phyloP scores from a whole-genome alignment of 2,888 invertebrate species.

The Chalcosyrphus nemorum region DNA sequence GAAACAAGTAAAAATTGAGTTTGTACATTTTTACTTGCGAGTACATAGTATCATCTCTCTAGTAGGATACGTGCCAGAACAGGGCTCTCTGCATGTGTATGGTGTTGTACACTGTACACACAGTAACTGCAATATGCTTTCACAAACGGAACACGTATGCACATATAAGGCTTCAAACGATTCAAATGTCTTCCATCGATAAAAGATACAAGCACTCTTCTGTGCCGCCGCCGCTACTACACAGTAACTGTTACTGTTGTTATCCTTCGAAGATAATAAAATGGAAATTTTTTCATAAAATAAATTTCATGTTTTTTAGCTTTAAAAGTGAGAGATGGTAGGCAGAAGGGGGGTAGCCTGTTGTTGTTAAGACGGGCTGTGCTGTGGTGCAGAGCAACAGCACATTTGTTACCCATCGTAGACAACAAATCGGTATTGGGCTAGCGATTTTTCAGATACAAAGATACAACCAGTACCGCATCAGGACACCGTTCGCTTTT shows the following conservation, averaged over 20 bases:
- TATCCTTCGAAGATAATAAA: conserved; percentile 71
- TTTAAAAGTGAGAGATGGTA: conserved; percentile 14
- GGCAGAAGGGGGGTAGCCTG: neutral
- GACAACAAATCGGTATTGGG: conserved; percentile 68
- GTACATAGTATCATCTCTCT: conserved; percentile 8
- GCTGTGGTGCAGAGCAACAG: conserved; percentile 56
- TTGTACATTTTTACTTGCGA: conserved; percentile 25
- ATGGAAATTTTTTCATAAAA: conserved; percentile 71
- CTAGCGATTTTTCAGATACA: conserved; percentile 69
- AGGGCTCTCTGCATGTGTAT: conserved; percentile 2
- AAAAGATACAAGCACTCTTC: conserved; percentile 55
- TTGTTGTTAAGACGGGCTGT: conserved; percentile 18
- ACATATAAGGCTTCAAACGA: conserved; percentile 59
- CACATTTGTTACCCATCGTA: conserved; percentile 68
- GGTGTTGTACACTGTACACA: no score
- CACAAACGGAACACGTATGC: conserved; percentile 68
- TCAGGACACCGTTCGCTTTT: conserved; percentile 62
- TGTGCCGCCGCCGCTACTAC: conserved; percentile 31
- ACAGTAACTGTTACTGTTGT: conserved; percentile 58
- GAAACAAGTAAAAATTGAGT: conserved; percentile 36
- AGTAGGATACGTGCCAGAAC: conserved; percentile 61
- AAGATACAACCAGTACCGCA: conserved; percentile 64
- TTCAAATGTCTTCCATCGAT: conserved; percentile 63
- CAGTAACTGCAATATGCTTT: conserved; percentile 63
- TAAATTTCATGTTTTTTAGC: conserved; percentile 59